phyloP scores from a whole-genome alignment of 2,113 vertebrate genomes.

The Hyaena hyaena region DNA sequence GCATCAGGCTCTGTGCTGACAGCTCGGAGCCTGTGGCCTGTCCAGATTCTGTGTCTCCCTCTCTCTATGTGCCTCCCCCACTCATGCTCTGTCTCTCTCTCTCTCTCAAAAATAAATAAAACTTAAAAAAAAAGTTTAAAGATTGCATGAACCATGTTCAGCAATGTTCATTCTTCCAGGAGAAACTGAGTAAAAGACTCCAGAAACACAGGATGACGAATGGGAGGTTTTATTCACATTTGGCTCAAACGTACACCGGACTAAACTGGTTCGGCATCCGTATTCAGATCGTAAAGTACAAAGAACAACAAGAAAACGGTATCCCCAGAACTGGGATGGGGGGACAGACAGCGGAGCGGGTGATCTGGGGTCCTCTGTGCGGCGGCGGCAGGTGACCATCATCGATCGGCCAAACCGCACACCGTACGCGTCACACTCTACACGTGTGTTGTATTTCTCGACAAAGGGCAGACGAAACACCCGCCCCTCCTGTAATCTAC shows the following conservation, averaged over 20 bases:
- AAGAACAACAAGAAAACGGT: neutral
- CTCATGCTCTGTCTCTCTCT: no score
- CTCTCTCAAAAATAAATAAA: no score
- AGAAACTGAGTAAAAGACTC: neutral
- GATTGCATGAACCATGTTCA: fast-evolving
- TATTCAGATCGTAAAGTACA: neutral
- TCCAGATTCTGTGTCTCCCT: no score
- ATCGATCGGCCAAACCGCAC: no score
- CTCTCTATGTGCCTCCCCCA: no score
- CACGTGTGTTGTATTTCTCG: neutral
- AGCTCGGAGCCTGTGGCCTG: no score
- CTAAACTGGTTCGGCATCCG: no score
- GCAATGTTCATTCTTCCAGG: neutral
- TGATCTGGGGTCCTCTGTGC: neutral
- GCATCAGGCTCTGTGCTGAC: no score
- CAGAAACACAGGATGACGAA: neutral
- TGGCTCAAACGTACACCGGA: neutral
- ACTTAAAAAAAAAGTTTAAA: neutral
- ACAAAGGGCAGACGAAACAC: neutral
- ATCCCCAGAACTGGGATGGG: neutral
- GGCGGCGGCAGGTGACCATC: neutral
- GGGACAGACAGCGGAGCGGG: fast-evolving
- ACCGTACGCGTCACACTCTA: neutral
- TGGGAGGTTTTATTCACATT: neutral
- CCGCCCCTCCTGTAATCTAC: no score